Conservation (phyloP, 2,888 invertebrate genomes). For the Amiota communis region DNA sequence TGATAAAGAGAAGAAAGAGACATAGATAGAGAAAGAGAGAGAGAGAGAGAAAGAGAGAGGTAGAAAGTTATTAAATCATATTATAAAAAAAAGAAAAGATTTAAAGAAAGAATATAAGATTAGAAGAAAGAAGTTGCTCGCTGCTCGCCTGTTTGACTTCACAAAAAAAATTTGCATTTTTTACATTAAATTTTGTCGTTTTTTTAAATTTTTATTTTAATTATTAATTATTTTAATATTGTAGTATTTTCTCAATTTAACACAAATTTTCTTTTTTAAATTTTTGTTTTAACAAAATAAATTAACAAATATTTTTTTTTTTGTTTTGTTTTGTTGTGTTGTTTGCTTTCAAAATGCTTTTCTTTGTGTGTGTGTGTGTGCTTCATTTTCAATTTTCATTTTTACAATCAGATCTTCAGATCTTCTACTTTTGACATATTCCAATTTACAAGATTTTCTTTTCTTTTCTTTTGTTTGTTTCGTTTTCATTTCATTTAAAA, state of each 20-base stretch:
- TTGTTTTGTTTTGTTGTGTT: conserved; percentile 35
- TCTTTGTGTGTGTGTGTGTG: conserved; percentile 1
- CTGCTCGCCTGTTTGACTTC: neutral
- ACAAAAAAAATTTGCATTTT: neutral
- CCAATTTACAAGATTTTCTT: conserved; percentile 18
- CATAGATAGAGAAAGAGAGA: neutral
- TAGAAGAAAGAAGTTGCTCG: neutral
- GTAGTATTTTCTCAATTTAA: neutral
- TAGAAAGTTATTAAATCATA: conserved; percentile 13
- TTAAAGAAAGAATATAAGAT: conserved; percentile 6
- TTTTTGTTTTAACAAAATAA: conserved; percentile 48
- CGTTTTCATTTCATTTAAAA: conserved; percentile 30
- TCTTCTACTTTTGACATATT: too few relatives aligned
- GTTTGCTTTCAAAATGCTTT: conserved; percentile 29
- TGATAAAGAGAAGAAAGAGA: neutral
- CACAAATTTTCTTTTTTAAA: conserved; percentile 28
- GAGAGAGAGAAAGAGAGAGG: conserved; percentile 13
- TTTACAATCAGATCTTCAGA: neutral
- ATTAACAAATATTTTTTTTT: conserved; percentile 60
- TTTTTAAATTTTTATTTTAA: conserved; percentile 24
- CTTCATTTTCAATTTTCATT: conserved; percentile 39
- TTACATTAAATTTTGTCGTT: conserved; percentile 1
- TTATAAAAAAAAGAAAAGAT: conserved; percentile 4
- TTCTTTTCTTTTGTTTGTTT: conserved; percentile 38
- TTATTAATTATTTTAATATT: conserved; percentile 17